These are phyloP conservation scores for Atta colombica DNA, from an alignment of 1,140 invertebrate species.

Conservation along the genomic window DNA sequence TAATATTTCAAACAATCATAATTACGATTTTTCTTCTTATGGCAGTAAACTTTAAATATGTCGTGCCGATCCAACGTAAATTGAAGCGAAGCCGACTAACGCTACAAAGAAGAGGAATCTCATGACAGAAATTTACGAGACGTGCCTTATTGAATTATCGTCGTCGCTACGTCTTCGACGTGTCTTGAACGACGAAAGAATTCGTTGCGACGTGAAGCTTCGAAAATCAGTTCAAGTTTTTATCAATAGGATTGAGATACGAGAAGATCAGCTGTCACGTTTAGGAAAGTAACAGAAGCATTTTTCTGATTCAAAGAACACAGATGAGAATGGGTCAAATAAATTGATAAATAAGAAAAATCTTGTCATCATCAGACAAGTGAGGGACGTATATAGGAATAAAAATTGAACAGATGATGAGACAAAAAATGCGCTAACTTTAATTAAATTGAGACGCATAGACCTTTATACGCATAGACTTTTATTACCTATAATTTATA, in stretches of 20 bases:
- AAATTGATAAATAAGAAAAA: conserved; percentile 33
- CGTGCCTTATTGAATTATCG: conserved; percentile 57
- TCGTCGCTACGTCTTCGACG: conserved; percentile 42
- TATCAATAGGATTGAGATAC: conserved; percentile 26
- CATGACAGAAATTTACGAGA: conserved; percentile 72
- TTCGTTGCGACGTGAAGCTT: conserved; percentile 31
- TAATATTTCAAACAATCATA: conserved; percentile 6
- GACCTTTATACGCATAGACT: neutral
- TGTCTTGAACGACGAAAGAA: conserved; percentile 36
- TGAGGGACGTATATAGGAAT: too few relatives aligned
- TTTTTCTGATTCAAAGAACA: conserved; percentile 2
- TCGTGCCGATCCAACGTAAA: conserved; percentile 29
- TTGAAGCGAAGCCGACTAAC: neutral
- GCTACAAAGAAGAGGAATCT: conserved; percentile 55
- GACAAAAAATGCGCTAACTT: neutral
- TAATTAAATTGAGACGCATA: neutral
- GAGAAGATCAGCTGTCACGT: conserved; percentile 39
- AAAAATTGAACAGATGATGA: neutral
- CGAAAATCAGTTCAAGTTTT: conserved; percentile 41
- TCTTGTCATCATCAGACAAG: conserved; percentile 4
- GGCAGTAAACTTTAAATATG: conserved; percentile 29
- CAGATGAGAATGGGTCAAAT: neutral
- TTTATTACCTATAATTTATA: neutral
- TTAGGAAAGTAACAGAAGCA: conserved; percentile 21
- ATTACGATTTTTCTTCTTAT: conserved; percentile 8